These are phyloP conservation scores for Lithobius niger DNA, from an alignment of 1,140 invertebrate species.

Conservation along the genomic window DNA sequence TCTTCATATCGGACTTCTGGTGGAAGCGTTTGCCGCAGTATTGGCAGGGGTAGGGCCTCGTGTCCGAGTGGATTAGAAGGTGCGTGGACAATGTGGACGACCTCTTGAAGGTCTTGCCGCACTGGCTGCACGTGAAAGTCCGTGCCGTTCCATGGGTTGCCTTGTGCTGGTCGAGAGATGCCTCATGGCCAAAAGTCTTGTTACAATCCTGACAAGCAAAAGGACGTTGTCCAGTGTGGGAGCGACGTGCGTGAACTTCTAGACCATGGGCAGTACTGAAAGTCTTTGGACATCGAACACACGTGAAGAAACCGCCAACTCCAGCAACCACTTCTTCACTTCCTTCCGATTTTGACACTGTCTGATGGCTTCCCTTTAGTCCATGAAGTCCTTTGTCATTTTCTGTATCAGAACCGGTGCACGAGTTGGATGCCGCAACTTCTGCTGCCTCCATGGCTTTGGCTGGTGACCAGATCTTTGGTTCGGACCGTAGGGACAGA, in stretches of 20 bases:
- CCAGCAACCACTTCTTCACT: slow-evolving; percentile 35
- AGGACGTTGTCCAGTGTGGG: slow-evolving; percentile 41
- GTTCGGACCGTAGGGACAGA: slow-evolving; percentile 1
- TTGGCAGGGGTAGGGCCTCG: slow-evolving; percentile 85
- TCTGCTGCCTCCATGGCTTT: slow-evolving; percentile 10
- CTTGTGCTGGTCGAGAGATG: slow-evolving; percentile 34
- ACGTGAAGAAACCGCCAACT: slow-evolving; percentile 73
- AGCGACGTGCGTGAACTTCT: slow-evolving; percentile 79
- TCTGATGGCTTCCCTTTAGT: slow-evolving; percentile 18
- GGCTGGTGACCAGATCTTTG: slow-evolving; percentile 12
- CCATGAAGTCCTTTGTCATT: background rate
- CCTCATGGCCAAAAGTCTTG: slow-evolving; percentile 37
- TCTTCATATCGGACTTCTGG: slow-evolving; percentile 99
- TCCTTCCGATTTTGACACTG: slow-evolving; percentile 35
- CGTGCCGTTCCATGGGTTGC: slow-evolving; percentile 34
- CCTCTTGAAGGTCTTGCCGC: slow-evolving; percentile 47
- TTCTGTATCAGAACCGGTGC: slow-evolving; percentile 16
- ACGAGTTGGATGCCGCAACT: slow-evolving; percentile 10
- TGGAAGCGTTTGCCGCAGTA: slow-evolving; percentile 97
- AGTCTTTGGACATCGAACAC: slow-evolving; percentile 94
- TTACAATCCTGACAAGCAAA: slow-evolving; percentile 37
- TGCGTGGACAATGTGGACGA: slow-evolving; percentile 96
- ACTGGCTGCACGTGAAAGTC: slow-evolving; percentile 39
- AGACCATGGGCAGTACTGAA: slow-evolving; percentile 88
- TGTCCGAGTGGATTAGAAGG: slow-evolving; percentile 95